phyloP scores from a whole-genome alignment of 2,888 invertebrate genomes.

The Heliconius charithonia region DNA sequence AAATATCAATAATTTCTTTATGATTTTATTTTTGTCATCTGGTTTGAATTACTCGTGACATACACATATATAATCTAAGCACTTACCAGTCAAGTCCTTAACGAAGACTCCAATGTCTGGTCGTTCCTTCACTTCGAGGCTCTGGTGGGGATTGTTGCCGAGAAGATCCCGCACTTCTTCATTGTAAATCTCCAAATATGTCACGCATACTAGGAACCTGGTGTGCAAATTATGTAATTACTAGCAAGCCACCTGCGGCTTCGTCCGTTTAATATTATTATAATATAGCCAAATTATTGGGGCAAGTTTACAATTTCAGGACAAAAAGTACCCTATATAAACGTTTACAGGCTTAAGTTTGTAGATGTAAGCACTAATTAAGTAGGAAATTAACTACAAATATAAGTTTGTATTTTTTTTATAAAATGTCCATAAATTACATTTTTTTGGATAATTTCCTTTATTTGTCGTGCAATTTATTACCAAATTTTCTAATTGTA shows the following conservation, averaged over 20 bases:
- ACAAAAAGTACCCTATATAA: no score
- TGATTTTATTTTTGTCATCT: not conserved
- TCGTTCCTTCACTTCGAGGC: conserved; percentile 96
- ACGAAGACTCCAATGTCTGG: conserved; percentile 99
- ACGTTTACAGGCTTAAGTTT: no score
- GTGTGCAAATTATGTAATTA: not conserved
- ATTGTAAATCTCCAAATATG: conserved; percentile 99
- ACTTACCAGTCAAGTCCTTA: conserved; percentile 94
- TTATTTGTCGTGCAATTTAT: no score
- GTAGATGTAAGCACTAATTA: no score
- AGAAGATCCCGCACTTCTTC: conserved; percentile 98
- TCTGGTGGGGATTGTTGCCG: conserved; percentile 92
- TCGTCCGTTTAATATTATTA: not conserved
- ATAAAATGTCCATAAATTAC: no score
- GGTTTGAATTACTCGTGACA: not conserved
- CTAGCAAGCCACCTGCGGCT: not conserved
- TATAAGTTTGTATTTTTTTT: no score
- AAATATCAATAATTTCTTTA: no score
- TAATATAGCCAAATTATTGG: no score
- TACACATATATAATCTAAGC: not conserved
- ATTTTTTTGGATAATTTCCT: no score
- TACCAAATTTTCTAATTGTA: no score
- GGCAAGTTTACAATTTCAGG: no score
- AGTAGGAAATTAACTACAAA: no score
- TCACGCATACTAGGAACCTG: conserved; percentile 97